These are phyloP conservation scores for Hippoglossus stenolepis DNA, from an alignment of 2,113 vertebrate species.

Conservation along the genomic window DNA sequence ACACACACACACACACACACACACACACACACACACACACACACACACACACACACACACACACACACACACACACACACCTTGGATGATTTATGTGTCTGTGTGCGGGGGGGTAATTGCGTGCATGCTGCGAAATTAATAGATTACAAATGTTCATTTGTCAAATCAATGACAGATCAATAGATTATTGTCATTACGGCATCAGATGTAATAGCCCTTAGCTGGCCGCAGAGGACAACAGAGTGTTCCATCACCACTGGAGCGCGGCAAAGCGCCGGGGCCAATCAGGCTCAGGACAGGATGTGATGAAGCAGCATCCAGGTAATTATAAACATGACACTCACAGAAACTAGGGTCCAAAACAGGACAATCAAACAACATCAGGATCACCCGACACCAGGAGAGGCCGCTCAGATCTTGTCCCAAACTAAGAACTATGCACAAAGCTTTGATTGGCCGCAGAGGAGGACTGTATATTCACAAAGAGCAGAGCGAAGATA, in stretches of 20 bases:
- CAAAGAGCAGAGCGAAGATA: neutral
- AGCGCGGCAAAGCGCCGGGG: conserved; percentile 17
- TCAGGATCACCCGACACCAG: conserved; percentile 33
- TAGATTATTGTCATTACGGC: conserved; percentile 38
- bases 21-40: neutral
- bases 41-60: neutral
- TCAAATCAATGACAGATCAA: conserved; percentile 38
- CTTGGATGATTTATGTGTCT: conserved; percentile 8
- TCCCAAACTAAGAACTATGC: neutral
- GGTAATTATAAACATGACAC: conserved; percentile 57
- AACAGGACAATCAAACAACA: conserved; percentile 14
- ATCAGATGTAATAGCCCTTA: conserved; percentile 51
- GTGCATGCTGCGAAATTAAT: conserved; percentile 9
- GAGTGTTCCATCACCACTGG: conserved; percentile 47
- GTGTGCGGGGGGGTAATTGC: neutral
- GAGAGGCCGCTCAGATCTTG: neutral
- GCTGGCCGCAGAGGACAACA: conserved; percentile 33
- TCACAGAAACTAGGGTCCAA: conserved; percentile 8
- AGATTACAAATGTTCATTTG: conserved; percentile 41
- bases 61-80: neutral
- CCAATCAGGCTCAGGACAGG: conserved; percentile 30
- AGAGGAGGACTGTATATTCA: neutral
- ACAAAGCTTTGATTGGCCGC: neutral
- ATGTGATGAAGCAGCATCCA: conserved; percentile 51
- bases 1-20: neutral